Base-by-base conservation (phyloP, 2,797 vertebrate genomes). In the Meda fulgida region DNA sequence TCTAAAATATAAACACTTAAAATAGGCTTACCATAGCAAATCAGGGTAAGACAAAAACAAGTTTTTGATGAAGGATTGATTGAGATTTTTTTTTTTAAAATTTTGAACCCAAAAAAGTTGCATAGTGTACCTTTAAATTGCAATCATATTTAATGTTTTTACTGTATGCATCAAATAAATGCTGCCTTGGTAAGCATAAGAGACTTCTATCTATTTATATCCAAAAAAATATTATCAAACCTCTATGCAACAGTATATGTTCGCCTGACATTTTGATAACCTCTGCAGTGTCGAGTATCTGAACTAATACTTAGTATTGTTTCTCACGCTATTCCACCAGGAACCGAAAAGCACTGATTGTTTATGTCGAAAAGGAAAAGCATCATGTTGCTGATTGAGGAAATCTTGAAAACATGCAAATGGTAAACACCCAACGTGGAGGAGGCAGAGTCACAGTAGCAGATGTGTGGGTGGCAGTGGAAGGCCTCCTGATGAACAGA, bases 351-450 rank as follows among this genome's bases (percentile, higher is more conserved):
- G 55, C 14, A 16, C 21, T 14, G 29, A 48, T 63, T 63, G 40
- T 75, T 36, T 51, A 16, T 78, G 63, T 58, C 0, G 2, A 69
- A 34, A 36, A 77, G n/a, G 13, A 38, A 46, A 43, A 78, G 2
- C 66, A 66, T 78, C 8, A 69, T 84, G 46, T 84, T 78, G 36
- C n/a, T 53, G 60, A 58, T 53, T 80, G 78, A 69, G n/a, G 38
- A 38, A 79, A 84, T 67, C 58, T 58, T 84, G 71, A 81, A 63
- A 73, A 43, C 81, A 84, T 48, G 76, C 40, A 77, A 72, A 63
- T 80, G 70, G 23, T 78, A 78, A 85, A 70, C 84, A 81, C 84
- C 67, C 58, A 80, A 80, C 70, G 70, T 80, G 51, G 72, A 88
- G 67, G 40, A 73, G 53, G 77, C 40, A 66, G 51, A 83, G 83